Base-by-base conservation (phyloP, 2,113 vertebrate genomes). In the Jaculus jaculus region DNA sequence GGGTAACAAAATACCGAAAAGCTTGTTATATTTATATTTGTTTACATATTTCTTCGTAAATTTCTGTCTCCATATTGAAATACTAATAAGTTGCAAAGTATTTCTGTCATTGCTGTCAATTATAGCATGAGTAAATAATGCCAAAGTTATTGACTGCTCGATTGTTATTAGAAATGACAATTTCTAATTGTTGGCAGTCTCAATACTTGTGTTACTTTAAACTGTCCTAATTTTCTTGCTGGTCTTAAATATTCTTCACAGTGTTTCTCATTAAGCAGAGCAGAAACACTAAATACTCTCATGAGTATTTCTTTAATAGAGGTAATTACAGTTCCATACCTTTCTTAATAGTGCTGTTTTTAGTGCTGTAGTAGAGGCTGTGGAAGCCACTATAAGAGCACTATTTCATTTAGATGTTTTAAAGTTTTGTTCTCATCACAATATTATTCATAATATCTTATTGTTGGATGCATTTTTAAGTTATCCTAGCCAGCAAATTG, bases 401-500 rank as follows among this genome's bases (percentile, higher is more conserved):
- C 61, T 87, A 1, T 61, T 93, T 92, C 90, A 75, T 63, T 90
- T 85, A 17, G 20, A 82, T 75, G 54, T 94, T 74, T 68, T 65
- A 15, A 42, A 58, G 81, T 20, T 37, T 73, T 92, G 12, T 17
- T 95, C 30, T 68, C 28, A 63, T 85, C 32, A 30, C 39, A 39
- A 61, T 21, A 84, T 24, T 75, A 30, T 37, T 42, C 51, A 4
- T 81, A 47, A 66, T 88, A 24, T 92, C 92, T 95, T 92, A 95
- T 93, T 89, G 5, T 84, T 95, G 17, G 60, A 26, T 95, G 9
- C 17, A 37, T 94, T 90, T 92, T 58, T 84, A 63, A 87, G 78
- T 94, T 93, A 90, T 84, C 87, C 92, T 92, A 92, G 72, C 79
- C 73, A 92, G 39, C 54, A 83, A 4, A 32, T 89, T 94, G 20